Conservation (phyloP, 2,797 vertebrate genomes). For the Chrysocyon brachyurus region DNA sequence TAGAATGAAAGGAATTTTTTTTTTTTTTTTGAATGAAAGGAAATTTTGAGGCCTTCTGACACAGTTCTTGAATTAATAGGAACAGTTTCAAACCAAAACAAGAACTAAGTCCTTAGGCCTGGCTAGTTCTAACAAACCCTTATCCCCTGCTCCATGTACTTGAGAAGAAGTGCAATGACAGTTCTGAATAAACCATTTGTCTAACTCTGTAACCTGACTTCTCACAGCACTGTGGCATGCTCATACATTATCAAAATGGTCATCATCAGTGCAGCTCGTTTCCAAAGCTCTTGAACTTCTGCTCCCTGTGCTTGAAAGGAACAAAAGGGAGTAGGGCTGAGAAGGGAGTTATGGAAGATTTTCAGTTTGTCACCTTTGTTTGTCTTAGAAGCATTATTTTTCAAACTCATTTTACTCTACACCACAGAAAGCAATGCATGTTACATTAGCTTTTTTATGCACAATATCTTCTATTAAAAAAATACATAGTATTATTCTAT, state of each 20-base stretch:
- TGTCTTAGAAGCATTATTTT: neutral
- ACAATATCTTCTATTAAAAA: neutral
- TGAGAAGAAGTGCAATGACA: neutral
- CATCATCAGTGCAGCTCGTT: neutral
- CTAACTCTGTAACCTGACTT: neutral
- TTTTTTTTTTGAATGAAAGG: no score
- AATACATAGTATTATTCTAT: neutral
- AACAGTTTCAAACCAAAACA: neutral
- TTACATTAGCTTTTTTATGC: neutral
- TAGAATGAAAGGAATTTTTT: neutral
- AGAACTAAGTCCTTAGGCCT: neutral
- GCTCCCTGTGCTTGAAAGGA: neutral
- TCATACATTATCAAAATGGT: neutral
- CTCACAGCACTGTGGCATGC: accelerated
- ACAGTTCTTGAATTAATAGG: conserved; percentile 11
- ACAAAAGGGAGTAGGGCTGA: neutral
- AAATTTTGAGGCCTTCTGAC: neutral
- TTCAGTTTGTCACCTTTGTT: neutral
- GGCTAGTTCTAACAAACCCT: neutral
- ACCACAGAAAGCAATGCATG: neutral
- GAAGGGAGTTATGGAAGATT: neutral
- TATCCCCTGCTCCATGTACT: neutral
- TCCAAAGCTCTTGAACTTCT: neutral
- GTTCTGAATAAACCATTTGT: neutral
- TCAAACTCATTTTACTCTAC: neutral